Percentiles rank a stretch among this genome's conserved stretches.
Evolutionary conservation across 2,888 invertebrate genomes (phyloP).

Genomic region (Apamea crenata): DNA sequence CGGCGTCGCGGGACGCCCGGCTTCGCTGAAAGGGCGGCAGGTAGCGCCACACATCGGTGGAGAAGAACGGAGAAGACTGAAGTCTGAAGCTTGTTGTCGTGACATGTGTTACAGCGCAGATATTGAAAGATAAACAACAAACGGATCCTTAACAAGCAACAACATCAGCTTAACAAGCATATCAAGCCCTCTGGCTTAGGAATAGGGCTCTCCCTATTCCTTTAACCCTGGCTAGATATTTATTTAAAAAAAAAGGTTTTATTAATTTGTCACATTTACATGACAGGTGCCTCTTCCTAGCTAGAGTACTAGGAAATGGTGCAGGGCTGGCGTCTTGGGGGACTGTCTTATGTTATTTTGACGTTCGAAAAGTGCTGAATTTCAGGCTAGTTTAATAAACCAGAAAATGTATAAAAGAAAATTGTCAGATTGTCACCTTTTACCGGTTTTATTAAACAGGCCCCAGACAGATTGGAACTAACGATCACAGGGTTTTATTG

Average conservation of each 20-base stretch:
- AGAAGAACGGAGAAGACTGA: conserved; percentile 15
- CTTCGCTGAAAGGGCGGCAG: conserved; percentile 51
- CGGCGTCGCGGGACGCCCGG: conserved; percentile 26
- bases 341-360: background rate
- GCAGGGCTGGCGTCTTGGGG: background rate
- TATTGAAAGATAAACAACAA: background rate
- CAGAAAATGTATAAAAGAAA: background rate
- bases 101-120: no score
- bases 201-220: no score
- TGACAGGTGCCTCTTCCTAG: background rate
- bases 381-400: background rate
- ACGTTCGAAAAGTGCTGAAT: background rate
- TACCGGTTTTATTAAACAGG: background rate
- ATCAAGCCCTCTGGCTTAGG: no score
- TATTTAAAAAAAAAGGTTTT: background rate
- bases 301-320: background rate
- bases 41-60: background rate
- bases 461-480: background rate
- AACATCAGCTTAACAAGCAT: background rate
- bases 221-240: no score
- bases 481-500: background rate
- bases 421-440: background rate
- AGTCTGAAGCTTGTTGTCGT: background rate
- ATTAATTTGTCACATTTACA: background rate
- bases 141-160: background rate